A percentile compares a stretch with the other conserved stretches of the same genome.
phyloP scores from a whole-genome alignment of 1,140 invertebrate species.

The Megalonaias nervosa region DNA sequence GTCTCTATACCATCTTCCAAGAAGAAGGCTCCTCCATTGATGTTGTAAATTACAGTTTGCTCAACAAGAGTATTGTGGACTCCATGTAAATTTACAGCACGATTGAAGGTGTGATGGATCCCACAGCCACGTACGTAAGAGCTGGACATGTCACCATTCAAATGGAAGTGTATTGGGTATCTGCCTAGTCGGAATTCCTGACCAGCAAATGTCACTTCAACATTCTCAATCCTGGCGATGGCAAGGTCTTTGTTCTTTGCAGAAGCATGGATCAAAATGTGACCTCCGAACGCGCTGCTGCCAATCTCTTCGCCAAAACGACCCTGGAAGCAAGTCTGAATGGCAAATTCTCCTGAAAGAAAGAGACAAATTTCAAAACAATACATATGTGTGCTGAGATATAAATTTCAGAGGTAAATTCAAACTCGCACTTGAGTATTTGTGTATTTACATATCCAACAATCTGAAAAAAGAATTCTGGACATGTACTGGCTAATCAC shows the following conservation, averaged over 20 bases:
- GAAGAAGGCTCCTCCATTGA: constrained; percentile 70
- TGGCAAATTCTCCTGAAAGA: constrained; percentile 64
- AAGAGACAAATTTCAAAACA: neutral
- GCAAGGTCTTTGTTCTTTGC: constrained; percentile 45
- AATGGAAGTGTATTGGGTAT: constrained; percentile 70
- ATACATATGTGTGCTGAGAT: neutral
- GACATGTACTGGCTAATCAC: no score
- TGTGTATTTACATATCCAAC: neutral
- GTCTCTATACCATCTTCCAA: constrained; percentile 70
- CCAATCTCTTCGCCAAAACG: constrained; percentile 68
- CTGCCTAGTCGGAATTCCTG: constrained; percentile 69
- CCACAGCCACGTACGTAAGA: constrained; percentile 65
- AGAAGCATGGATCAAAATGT: constrained; percentile 65
- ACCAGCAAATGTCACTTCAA: constrained; percentile 64
- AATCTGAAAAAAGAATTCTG: neutral
- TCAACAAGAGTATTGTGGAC: constrained; percentile 63
- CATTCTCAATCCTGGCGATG: constrained; percentile 48
- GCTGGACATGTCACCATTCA: constrained; percentile 63
- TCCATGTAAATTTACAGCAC: constrained; percentile 70
- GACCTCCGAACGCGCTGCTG: constrained; percentile 66
- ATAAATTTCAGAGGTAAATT: neutral
- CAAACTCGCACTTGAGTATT: neutral
- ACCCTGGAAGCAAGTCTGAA: constrained; percentile 67
- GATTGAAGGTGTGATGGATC: constrained; percentile 69
- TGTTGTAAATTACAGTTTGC: constrained; percentile 63